phyloP scores from a whole-genome alignment of 2,888 invertebrate species.

The Campoplex capitator region DNA sequence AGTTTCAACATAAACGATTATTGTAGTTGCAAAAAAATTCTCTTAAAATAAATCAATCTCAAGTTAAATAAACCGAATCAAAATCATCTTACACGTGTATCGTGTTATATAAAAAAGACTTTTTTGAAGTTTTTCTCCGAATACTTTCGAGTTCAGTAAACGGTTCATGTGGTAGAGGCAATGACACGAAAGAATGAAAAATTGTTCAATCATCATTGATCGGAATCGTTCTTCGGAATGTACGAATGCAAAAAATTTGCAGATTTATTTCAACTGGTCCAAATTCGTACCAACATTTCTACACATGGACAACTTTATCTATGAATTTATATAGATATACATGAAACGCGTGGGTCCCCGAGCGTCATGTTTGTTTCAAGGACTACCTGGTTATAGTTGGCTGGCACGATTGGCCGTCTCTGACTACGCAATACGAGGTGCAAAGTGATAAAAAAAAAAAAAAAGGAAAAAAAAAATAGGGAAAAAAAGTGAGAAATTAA shows the following conservation, averaged over 20 bases:
- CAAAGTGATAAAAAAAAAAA: conserved; percentile 70
- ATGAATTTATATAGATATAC: conserved; percentile 2
- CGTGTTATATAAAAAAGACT: neutral
- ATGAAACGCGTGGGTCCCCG: conserved; percentile 80
- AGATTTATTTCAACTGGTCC: neutral
- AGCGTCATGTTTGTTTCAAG: conserved; percentile 80
- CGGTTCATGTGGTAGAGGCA: neutral
- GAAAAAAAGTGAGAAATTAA: conserved; percentile 38
- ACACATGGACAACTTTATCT: conserved; percentile 3
- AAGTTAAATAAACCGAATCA: neutral
- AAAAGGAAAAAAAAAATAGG: conserved; percentile 36
- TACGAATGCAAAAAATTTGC: neutral
- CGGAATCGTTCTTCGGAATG: too few relatives aligned
- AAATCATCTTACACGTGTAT: neutral
- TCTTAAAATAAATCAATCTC: neutral
- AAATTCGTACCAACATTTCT: conserved; percentile 14
- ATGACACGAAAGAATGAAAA: neutral
- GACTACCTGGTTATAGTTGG: conserved; percentile 80
- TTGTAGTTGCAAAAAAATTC: neutral
- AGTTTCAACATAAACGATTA: neutral
- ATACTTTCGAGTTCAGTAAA: neutral
- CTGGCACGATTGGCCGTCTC: conserved; percentile 73
- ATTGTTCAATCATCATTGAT: too few relatives aligned
- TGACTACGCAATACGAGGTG: conserved; percentile 75
- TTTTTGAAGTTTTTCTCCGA: neutral